Evolutionary conservation across 2,113 vertebrate genomes (phyloP), one percentile per base, ranked within the genome.

Genomic region (Poeciliopsis turrubarensis): DNA sequence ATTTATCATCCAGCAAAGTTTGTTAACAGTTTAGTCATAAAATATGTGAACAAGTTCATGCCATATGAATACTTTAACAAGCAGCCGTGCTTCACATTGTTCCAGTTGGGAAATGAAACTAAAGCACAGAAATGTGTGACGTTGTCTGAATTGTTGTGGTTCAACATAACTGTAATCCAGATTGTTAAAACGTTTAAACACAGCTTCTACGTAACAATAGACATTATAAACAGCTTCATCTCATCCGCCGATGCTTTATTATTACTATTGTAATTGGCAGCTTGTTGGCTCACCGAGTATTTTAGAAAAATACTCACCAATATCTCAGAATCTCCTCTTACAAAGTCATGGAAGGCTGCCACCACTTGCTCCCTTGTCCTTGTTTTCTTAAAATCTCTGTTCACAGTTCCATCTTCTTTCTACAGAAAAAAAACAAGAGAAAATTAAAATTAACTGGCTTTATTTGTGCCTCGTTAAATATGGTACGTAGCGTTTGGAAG

Each of bases 301-400:
- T 57, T 57, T n/a, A n/a, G 9, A 39, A 7, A 44, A 15, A 62
- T 30, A 91, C 96, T 96, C 85, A 99, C 98, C 96, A 99, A 87
- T 82, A 98, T 75, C 0, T 95, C 97, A 37, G 72, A 91, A 86
- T 98, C 97, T 83, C 96, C 96, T 92, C 95, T 97, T 29, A 97
- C 96, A 86, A 99, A 99, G 73, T 98, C 97, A 0, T 91, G 80
- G 93, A 99, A 99, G 69, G 97, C 96, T 39, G 92, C 92, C 0
- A 78, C 95, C 30, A 99, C 95, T 91, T 99, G 97, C 25, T 97
- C 96, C 84, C 95, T 95, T 62, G 96, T 98, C 84, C 95, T 96
- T 7, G 98, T 99, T 92, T 98, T 98, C 94, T 99, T 99, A 90
- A 99, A 99, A 85, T 99, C 98, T 72, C 96, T 95, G 93, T 99